A percentile compares a stretch with the other conserved stretches of the same genome.
phyloP scores from a whole-genome alignment of 1,140 invertebrate species.

The Leptopilina clavipes region DNA sequence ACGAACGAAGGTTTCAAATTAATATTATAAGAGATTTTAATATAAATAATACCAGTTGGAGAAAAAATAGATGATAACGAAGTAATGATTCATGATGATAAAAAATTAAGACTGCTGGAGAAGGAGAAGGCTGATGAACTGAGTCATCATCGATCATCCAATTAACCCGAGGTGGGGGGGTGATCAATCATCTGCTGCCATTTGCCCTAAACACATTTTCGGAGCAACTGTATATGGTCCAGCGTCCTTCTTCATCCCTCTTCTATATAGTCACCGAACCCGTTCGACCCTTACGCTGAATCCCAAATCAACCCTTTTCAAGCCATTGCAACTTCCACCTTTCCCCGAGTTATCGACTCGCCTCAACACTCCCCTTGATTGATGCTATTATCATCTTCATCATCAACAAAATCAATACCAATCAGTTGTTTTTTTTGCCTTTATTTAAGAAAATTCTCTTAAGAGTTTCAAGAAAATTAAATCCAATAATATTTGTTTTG shows the following conservation, averaged over 20 bases:
- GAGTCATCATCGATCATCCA: conserved; percentile 75
- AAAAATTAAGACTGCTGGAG: not conserved
- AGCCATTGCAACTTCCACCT: conserved; percentile 51
- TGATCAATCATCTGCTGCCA: conserved; percentile 72
- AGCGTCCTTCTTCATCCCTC: conserved; percentile 59
- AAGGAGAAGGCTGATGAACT: conserved; percentile 64
- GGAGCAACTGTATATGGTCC: conserved; percentile 57
- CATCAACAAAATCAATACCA: conserved; percentile 24
- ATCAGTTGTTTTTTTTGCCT: too few species aligned
- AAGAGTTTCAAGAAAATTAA: too few species aligned
- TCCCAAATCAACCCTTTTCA: conserved; percentile 75
- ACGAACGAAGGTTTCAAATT: too few species aligned
- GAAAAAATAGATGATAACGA: too few species aligned
- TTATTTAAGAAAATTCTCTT: too few species aligned
- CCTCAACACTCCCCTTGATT: conserved; percentile 31
- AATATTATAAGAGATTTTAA: too few species aligned
- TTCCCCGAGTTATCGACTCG: conserved; percentile 24
- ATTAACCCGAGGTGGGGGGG: conserved; percentile 64
- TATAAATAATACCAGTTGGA: too few species aligned
- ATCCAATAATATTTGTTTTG: too few species aligned
- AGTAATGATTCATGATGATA: too few species aligned
- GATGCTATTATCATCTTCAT: conserved; percentile 36
- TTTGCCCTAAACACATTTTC: conserved; percentile 63
- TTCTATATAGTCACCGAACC: conserved; percentile 50
- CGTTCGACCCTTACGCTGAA: conserved; percentile 69